phyloP scores from a whole-genome alignment of 1,140 invertebrate genomes.

The Conus ventricosus region DNA sequence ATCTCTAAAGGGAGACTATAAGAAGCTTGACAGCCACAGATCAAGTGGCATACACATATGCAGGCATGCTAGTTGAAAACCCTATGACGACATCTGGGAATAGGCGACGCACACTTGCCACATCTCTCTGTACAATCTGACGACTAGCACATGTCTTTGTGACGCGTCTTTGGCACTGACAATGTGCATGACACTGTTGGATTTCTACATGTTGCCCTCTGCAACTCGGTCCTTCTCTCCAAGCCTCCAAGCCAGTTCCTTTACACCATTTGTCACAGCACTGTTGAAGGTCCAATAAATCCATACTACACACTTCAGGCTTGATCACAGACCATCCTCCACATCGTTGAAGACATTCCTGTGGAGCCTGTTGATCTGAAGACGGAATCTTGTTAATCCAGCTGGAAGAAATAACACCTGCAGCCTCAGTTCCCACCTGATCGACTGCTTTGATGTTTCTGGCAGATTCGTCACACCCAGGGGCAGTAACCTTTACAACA shows the following conservation, averaged over 20 bases:
- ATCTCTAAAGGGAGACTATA: too few species aligned
- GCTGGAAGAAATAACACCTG: not conserved
- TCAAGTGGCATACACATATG: constrained; percentile 7
- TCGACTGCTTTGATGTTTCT: not conserved
- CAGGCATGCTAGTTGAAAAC: constrained; percentile 25
- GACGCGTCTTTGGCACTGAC: not conserved
- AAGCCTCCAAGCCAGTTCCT: not conserved
- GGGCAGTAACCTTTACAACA: too few species aligned
- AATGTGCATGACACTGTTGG: not conserved
- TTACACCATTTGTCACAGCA: not conserved
- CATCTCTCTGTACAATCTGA: not conserved
- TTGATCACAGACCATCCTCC: too few species aligned
- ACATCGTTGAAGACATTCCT: too few species aligned
- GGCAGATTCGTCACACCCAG: not conserved
- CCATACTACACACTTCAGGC: too few species aligned
- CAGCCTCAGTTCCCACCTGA: not conserved
- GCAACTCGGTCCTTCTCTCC: not conserved
- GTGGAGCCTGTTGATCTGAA: not conserved
- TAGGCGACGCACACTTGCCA: not conserved
- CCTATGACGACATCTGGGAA: constrained; percentile 25
- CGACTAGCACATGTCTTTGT: not conserved
- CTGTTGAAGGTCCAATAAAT: too few species aligned
- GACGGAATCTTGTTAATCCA: not conserved
- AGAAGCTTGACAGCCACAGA: too few species aligned
- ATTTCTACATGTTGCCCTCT: not conserved